Conservation (phyloP, 2,113 vertebrate genomes). For the Platycercus adscitus region DNA sequence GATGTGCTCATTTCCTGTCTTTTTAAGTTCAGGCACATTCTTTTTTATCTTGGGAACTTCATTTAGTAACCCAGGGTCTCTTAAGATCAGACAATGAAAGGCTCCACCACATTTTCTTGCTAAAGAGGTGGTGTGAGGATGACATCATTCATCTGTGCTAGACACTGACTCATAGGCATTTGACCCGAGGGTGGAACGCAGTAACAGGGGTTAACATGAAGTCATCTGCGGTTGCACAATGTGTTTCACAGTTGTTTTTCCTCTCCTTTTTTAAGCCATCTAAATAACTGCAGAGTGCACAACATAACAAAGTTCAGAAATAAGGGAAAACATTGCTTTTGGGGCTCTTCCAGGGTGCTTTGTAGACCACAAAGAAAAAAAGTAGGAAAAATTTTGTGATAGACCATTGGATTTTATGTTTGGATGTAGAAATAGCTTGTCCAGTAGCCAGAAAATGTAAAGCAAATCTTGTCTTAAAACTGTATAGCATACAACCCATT, state of each 20-base stretch:
- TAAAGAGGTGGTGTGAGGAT: constrained; percentile 64
- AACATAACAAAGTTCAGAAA: not conserved
- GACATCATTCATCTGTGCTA: constrained; percentile 72
- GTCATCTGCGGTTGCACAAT: constrained; percentile 68
- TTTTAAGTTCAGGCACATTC: constrained; percentile 47
- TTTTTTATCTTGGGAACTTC: constrained; percentile 64
- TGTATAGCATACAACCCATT: not conserved
- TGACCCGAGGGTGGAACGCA: constrained; percentile 68
- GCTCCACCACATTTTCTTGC: constrained; percentile 57
- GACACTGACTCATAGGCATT: constrained; percentile 73
- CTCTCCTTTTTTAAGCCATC: constrained; percentile 11
- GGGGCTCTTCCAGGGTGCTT: not conserved
- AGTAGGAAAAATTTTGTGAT: not conserved
- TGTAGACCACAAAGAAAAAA: not conserved
- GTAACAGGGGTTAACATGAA: constrained; percentile 70
- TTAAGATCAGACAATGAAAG: constrained; percentile 63
- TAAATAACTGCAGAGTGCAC: constrained; percentile 45
- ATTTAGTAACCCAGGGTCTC: constrained; percentile 58
- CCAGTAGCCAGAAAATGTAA: not conserved
- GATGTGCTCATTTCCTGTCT: constrained; percentile 66
- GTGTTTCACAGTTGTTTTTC: constrained; percentile 52
- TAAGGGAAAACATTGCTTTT: constrained; percentile 50
- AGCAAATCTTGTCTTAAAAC: not conserved
- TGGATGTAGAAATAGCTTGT: not conserved
- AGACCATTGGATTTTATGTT: constrained; percentile 11